Evolutionary conservation across 2,797 vertebrate genomes (phyloP), one percentile per base, ranked within the genome.

Genomic region (Neomorphus geoffroyi): DNA sequence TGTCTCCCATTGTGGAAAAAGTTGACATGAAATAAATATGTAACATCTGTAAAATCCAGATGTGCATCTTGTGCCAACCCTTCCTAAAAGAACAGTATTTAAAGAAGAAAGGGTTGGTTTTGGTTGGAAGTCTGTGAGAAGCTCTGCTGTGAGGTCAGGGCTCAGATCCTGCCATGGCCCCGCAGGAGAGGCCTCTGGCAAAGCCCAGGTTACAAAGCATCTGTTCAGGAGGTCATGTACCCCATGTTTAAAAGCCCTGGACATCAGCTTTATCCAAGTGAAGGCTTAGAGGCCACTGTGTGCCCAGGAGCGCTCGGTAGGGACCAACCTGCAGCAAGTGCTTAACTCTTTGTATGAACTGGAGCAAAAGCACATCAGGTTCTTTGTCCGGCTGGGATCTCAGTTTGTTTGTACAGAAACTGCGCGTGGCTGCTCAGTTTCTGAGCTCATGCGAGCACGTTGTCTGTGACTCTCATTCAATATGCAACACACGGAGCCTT

Each of bases 181-280:
- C 13, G 15, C 33, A 72, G 71, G 39, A 77, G 35, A 66, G 28
- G 21, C n/a, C 16, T 53, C 58, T 28, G 35, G 41, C 13, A 86
- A 87, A 70, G 22, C 33, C 22, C 17, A 41, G 26, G 18, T 70
- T 26, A 41, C 21, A 2, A 65, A 56, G 11, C 4, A 13, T 6
- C 22, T 67, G 2, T 41, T 28, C 27, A 7, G 2, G 26, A 58
- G n/a, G 43, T 33, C 24, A 27, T 0, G 0, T 19, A 12, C 11
- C 37, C 16, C 2, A 1, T 16, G 17, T 46, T 53, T 23, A 21
- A 50, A 45, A 60, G 10, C 18, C 45, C 64, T 28, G 41, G 58
- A 24, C 23, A 48, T 15, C 24, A 10, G 13, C 4, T 13, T 24
- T 8, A 50, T 17, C 21, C 8, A 1, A 13, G 18, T 2, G 7